Percentiles rank a stretch among this genome's conserved stretches.
Evolutionary conservation across 1,140 invertebrate genomes (phyloP).

Genomic region (Drosophila bocki): DNA sequence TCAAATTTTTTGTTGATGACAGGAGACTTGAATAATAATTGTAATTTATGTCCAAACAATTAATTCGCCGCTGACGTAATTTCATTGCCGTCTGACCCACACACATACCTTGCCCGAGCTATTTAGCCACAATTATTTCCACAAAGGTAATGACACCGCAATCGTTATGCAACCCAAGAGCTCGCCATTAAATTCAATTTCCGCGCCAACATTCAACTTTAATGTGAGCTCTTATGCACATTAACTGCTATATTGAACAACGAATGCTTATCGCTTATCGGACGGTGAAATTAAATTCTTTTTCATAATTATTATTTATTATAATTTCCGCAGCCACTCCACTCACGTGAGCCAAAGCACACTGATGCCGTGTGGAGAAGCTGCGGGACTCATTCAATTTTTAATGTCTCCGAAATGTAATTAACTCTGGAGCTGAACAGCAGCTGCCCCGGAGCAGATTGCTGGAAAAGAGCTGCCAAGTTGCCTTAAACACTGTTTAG

Average conservation of each 20-base stretch:
- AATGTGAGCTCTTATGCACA: slow-evolving; percentile 1
- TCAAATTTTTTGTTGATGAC: background rate
- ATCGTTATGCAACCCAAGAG: slow-evolving; percentile 10
- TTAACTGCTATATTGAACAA: slow-evolving; percentile 8
- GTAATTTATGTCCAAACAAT: slow-evolving; percentile 6
- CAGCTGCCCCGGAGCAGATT: slow-evolving; percentile 14
- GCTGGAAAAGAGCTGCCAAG: slow-evolving; percentile 25
- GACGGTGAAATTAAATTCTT: slow-evolving; percentile 34
- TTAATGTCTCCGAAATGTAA: slow-evolving; percentile 46
- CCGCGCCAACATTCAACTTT: slow-evolving; percentile 7
- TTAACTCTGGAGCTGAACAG: slow-evolving; percentile 34
- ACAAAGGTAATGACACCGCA: slow-evolving; percentile 10
- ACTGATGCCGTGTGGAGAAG: slow-evolving; percentile 12
- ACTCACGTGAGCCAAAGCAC: slow-evolving; percentile 22
- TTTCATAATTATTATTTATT: slow-evolving; percentile 42
- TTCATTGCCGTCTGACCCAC: slow-evolving; percentile 8
- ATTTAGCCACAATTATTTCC: slow-evolving; percentile 18
- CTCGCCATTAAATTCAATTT: slow-evolving; percentile 33
- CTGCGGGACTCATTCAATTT: slow-evolving; percentile 34
- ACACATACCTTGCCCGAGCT: background rate
- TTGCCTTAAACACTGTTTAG: slow-evolving; percentile 18
- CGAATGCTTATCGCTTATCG: slow-evolving; percentile 22
- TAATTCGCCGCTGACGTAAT: background rate
- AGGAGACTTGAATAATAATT: background rate
- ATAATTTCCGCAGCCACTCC: slow-evolving; percentile 31